phyloP scores from a whole-genome alignment of 2,888 invertebrate genomes.

The Isoperla grammatica region DNA sequence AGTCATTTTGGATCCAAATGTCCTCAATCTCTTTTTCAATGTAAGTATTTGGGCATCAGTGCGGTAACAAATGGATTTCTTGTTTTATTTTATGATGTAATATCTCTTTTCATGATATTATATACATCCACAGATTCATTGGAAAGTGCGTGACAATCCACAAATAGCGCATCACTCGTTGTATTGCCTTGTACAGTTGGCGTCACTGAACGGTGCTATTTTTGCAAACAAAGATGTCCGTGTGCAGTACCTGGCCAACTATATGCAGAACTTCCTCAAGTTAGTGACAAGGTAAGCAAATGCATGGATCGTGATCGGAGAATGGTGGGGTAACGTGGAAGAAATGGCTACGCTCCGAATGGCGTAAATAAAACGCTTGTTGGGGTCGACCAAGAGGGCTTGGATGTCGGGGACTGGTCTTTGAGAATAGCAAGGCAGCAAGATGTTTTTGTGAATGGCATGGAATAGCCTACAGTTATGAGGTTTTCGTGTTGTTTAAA shows the following conservation, averaged over 20 bases:
- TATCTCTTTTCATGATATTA: slow-evolving; percentile 5
- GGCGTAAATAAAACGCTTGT: too few relatives aligned
- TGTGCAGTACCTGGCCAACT: slow-evolving; percentile 53
- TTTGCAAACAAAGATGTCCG: slow-evolving; percentile 46
- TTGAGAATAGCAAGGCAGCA: too few relatives aligned
- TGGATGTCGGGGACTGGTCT: too few relatives aligned
- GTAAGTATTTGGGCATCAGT: slow-evolving; percentile 38
- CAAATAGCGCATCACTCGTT: slow-evolving; percentile 72
- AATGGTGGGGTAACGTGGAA: too few relatives aligned
- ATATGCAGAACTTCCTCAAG: slow-evolving; percentile 55
- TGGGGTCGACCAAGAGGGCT: too few relatives aligned
- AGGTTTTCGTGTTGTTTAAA: too few relatives aligned
- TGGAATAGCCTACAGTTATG: too few relatives aligned
- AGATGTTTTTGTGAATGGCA: too few relatives aligned
- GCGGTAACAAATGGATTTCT: neutral
- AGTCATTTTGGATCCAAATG: slow-evolving; percentile 64
- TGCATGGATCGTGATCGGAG: slow-evolving; percentile 9
- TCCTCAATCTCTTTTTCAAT: slow-evolving; percentile 74
- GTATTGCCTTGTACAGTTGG: slow-evolving; percentile 76
- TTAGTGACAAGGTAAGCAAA: slow-evolving; percentile 53
- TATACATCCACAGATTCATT: slow-evolving; percentile 52
- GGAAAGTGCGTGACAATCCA: slow-evolving; percentile 70
- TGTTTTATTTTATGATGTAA: neutral
- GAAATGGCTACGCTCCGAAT: too few relatives aligned
- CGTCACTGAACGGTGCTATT: slow-evolving; percentile 59